Evolutionary conservation across 2,888 invertebrate species (phyloP), one percentile per base, ranked within the genome.

Genomic region (Thymelicus acteon): DNA sequence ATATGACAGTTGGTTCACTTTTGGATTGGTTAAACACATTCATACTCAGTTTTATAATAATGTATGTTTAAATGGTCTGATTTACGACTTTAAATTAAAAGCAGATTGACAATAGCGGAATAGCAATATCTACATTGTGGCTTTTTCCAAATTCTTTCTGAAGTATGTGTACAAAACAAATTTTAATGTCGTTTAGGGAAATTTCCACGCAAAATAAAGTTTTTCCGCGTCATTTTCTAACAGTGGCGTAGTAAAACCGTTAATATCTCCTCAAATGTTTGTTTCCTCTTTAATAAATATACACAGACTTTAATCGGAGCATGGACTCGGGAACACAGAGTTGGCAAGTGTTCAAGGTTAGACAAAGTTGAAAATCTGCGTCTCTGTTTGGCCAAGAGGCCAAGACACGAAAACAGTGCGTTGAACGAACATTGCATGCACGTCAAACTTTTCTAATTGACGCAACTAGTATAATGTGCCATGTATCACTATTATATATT

Each of bases 311-410:
- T 84, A 77, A 85, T 84, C 79, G 78, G 79, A 81, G 78, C 84
- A 85, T 86, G 82, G 82, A 85, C 84, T 84, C 73, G 75, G 80
- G 83, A 83, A 85, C 84, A 77, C 66, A 67, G 71, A 83, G 79
- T 80, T 85, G 95, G 96, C 88, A 96, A 7, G 10, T 15, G 85
- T 88, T 92, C 94, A 93, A 94, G 93, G 93, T 89, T 87, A 58
- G 72, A 64, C 71, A 73, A 77, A 78, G 80, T 76, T 85, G 87
- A 85, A 91, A 92, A 86, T 92, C 80, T 92, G 82, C 93, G 90
- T 86, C 93, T 94, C 83, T 82, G 83, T 93, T 94, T 91, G 92
- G 91, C 89, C 76, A 85, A 88, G 82, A 85, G 92, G 91, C 89
- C 76, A 85, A 88, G 82, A 85, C 77, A 80, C 79, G 79, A 80